Base-by-base conservation (phyloP, 2,797 vertebrate genomes). In the Thripadectes ignobilis region DNA sequence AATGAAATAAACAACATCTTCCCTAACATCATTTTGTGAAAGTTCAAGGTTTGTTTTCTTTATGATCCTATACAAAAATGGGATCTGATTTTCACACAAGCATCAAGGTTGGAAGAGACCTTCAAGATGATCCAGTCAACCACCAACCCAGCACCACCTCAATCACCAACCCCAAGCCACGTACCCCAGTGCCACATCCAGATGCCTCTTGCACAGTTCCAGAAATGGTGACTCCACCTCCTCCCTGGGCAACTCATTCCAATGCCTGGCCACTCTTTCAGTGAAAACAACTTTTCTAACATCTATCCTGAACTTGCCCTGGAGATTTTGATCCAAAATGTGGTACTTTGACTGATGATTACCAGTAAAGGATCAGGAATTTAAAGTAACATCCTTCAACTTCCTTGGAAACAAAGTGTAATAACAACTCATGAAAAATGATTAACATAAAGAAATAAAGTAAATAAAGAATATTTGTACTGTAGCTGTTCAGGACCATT, bases 31-130 rank as follows among this genome's bases (percentile, higher is more conserved):
- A 18, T 63, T 75, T 18, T 55, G 21, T 43, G 27, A 1, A 38
- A 67, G 38, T 23, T 67, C 15, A 27, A 11, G 3, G 0, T 14
- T 58, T 39, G 5, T 22, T n/a, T 19, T 10, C 15, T 32, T 34
- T 18, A 12, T 5, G 21, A 79, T 32, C 2, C 1, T 27, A 30
- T 4, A 12, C 2, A 0, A 65, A 86, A 52, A 38, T 2, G 5
- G 22, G 14, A 57, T 12, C 3, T 29, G 23, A 12, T 30, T 20
- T 27, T 29, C 58, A 61, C 18, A 39, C 11, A 39, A 39, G 3
- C 57, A 24, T 17, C 34, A 26, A 18, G 57, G 34, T 38, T 59
- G 57, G 57, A 59, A 26, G 10, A 59, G 24, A 59, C 24, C 16
- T 27, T 17, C 58, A 59, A 38, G 11, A 26, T 38, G 34, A 59